Conservation (phyloP, 37 sponge, comb jelly and placozoan species). For the Halichondria panicea region DNA sequence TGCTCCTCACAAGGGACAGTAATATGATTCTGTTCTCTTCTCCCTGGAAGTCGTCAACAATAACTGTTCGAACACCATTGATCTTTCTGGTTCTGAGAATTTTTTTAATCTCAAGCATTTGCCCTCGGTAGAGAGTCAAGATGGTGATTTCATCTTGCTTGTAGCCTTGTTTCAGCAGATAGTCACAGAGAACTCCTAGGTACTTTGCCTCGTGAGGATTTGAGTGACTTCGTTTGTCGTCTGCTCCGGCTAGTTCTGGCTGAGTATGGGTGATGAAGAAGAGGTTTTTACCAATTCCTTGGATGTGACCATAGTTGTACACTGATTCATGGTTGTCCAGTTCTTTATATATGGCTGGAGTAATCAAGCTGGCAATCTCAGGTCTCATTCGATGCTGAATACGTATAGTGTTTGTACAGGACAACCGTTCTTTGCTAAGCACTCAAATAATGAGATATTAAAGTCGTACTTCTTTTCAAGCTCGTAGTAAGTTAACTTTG, state of each 20-base stretch:
- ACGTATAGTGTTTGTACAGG: conserved; percentile 69
- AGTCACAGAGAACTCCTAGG: conserved; percentile 61
- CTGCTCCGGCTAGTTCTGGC: conserved; percentile 35
- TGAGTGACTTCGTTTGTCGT: conserved; percentile 60
- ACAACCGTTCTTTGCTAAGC: conserved; percentile 62
- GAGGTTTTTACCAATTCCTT: conserved; percentile 64
- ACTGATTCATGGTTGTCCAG: conserved; percentile 70
- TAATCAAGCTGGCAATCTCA: conserved; percentile 75
- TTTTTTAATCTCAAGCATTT: conserved; percentile 66
- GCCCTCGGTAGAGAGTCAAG: conserved; percentile 89
- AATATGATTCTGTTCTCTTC: conserved; percentile 92
- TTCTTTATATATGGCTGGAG: conserved; percentile 67
- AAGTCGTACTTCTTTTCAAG: conserved; percentile 80
- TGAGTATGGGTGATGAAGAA: conserved; percentile 60
- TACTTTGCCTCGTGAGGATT: conserved; percentile 81
- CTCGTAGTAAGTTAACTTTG: conserved; percentile 75
- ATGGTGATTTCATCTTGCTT: conserved; percentile 70
- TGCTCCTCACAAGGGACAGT: conserved; percentile 84
- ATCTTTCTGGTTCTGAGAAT: conserved; percentile 46
- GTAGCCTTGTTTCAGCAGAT: conserved; percentile 81
- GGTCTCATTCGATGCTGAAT: conserved; percentile 96
- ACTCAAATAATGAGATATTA: conserved; percentile 88
- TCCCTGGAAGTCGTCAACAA: conserved; percentile 95
- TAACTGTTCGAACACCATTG: conserved; percentile 73
- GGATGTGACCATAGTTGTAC: conserved; percentile 39